Evolutionary conservation across 2,113 vertebrate genomes (phyloP).

Genomic region (Penelope pileata): DNA sequence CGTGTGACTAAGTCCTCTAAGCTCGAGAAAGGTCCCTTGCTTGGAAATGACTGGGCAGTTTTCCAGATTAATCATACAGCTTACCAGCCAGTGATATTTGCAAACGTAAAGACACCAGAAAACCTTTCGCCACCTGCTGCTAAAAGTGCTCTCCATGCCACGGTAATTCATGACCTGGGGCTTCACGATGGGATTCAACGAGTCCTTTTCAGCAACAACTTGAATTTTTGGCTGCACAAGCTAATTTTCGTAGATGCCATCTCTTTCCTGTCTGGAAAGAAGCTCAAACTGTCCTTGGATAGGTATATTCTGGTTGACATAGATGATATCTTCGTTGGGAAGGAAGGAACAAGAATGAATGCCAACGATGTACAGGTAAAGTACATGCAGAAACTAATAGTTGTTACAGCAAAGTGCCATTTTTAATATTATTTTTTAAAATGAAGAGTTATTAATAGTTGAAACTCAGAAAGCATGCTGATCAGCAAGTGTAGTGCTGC

Average conservation of each 20-base stretch:
- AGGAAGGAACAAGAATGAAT: conserved; percentile 85
- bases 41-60: conserved; percentile 81
- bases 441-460: not conserved
- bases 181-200: conserved; percentile 81
- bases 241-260: conserved; percentile 84
- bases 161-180: conserved; percentile 80
- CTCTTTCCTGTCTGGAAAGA: conserved; percentile 80
- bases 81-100: conserved; percentile 81
- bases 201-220: conserved; percentile 81
- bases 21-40: conserved; percentile 75
- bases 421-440: not conserved
- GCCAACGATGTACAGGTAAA: conserved; percentile 82
- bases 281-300: conserved; percentile 78
- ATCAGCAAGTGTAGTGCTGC: not conserved
- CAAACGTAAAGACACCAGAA: conserved; percentile 78
- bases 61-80: conserved; percentile 81
- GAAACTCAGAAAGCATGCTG: not conserved
- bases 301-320: conserved; percentile 85
- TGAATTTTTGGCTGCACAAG: conserved; percentile 85
- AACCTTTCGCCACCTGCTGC: conserved; percentile 69
- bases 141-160: conserved; percentile 74
- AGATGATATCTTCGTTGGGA: conserved; percentile 86
- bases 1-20: conserved; percentile 80
- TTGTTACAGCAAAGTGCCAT: not conserved
- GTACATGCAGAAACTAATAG: not conserved